These are phyloP conservation scores for Manis javanica DNA, from an alignment of 2,797 vertebrate species.

Conservation along the genomic window DNA sequence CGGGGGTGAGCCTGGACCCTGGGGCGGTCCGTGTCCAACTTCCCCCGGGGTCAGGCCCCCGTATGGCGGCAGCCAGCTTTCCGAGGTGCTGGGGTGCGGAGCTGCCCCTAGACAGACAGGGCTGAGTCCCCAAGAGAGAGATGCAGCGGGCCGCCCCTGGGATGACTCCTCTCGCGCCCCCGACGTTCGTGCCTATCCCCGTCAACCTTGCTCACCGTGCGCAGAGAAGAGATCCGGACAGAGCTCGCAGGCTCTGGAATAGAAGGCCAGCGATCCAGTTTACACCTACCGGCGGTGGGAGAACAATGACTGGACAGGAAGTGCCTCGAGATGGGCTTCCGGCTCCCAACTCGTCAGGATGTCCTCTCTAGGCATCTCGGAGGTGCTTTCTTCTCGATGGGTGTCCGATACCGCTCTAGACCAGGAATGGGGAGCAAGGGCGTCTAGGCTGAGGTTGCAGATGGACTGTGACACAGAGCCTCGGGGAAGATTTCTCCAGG, in stretches of 20 bases:
- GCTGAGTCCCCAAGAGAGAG: neutral
- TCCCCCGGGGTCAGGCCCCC: neutral
- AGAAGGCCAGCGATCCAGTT: rapidly evolving
- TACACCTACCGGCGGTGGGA: neutral
- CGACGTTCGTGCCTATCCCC: neutral
- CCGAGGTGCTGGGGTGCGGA: neutral
- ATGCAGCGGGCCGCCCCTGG: neutral
- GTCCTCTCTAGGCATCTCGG: constrained; percentile 74
- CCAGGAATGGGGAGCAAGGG: rapidly evolving
- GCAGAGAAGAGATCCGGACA: rapidly evolving
- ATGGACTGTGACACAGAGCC: neutral
- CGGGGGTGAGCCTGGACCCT: neutral
- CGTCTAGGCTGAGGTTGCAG: rapidly evolving
- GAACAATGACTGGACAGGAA: constrained; percentile 82
- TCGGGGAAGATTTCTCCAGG: neutral
- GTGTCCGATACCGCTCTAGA: neutral
- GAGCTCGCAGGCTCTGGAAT: rapidly evolving
- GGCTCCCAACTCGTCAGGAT: neutral
- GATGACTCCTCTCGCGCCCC: neutral
- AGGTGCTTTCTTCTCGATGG: constrained; percentile 64
- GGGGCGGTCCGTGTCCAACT: neutral
- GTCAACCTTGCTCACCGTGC: neutral
- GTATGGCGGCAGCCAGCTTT: neutral
- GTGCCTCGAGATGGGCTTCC: constrained; percentile 63
- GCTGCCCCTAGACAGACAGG: no score